phyloP scores from a whole-genome alignment of 2,797 vertebrate species.

The Gambelia wislizenii region DNA sequence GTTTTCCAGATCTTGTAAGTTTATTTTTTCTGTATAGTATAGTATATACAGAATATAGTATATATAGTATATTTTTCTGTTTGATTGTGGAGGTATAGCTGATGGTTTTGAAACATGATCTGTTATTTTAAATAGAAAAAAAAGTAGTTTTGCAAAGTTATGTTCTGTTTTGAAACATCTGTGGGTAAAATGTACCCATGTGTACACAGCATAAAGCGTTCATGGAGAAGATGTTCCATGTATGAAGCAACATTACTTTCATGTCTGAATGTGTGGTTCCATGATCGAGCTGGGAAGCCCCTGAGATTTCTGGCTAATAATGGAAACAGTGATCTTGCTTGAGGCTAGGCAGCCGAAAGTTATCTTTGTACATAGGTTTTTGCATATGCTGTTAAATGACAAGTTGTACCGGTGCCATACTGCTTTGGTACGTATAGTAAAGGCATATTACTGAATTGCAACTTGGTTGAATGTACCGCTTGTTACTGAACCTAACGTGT shows the following conservation, averaged over 20 bases:
- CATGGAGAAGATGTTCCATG: conserved; percentile 20
- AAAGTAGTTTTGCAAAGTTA: background rate
- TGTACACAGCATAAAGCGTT: background rate
- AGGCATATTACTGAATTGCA: conserved; percentile 66
- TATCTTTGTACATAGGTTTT: background rate
- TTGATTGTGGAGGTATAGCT: conserved; percentile 28
- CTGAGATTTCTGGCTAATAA: conserved; percentile 56
- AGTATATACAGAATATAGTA: too few relatives aligned
- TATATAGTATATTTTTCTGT: background rate
- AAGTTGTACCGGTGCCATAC: conserved; percentile 33
- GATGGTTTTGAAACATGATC: background rate
- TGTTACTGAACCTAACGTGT: conserved; percentile 52
- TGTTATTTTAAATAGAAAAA: conserved; percentile 8
- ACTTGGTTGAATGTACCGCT: conserved; percentile 56
- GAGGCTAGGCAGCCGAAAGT: conserved; percentile 56
- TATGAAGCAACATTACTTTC: conserved; percentile 37
- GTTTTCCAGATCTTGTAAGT: background rate
- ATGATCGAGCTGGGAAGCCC: conserved; percentile 62
- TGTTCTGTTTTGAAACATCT: rapidly evolving
- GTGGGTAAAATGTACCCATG: too few relatives aligned
- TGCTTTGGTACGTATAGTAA: background rate
- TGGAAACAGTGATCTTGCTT: conserved; percentile 62
- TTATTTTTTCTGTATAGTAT: conserved; percentile 11
- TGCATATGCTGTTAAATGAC: conserved; percentile 18
- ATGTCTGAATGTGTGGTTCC: conserved; percentile 47